Conservation (phyloP, 2,888 invertebrate genomes). For the Nebria salina region DNA sequence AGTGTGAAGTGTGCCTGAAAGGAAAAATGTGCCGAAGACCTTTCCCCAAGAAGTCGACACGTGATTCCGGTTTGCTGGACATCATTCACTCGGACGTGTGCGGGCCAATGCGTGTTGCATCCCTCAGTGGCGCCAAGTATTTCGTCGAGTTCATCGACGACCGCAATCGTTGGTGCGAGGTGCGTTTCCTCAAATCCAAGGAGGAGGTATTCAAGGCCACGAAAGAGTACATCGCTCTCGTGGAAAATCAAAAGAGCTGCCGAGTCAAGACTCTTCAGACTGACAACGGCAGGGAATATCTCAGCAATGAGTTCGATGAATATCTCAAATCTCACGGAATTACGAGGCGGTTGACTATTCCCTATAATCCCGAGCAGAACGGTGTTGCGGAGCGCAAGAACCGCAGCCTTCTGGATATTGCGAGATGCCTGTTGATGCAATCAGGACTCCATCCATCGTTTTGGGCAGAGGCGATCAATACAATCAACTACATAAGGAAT, state of each 20-base stretch:
- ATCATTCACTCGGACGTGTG: constrained; percentile 51
- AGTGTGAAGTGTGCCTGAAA: constrained; percentile 43
- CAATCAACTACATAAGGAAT: constrained; percentile 55
- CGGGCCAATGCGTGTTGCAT: constrained; percentile 50
- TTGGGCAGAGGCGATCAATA: constrained; percentile 57
- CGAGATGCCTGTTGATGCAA: constrained; percentile 52
- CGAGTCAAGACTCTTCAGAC: constrained; percentile 47
- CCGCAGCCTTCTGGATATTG: too few species aligned
- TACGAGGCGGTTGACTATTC: constrained; percentile 20
- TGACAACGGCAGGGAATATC: constrained; percentile 48
- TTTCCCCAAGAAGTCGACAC: constrained; percentile 42
- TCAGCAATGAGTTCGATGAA: constrained; percentile 42
- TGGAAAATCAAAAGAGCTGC: constrained; percentile 38
- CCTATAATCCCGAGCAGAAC: constrained; percentile 45
- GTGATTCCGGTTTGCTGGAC: constrained; percentile 43
- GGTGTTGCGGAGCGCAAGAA: constrained; percentile 36
- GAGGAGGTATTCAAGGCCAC: constrained; percentile 28
- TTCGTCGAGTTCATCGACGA: constrained; percentile 52
- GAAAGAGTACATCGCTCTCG: constrained; percentile 27
- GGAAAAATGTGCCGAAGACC: constrained; percentile 45
- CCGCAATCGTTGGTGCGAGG: constrained; percentile 35
- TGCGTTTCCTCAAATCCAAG: constrained; percentile 28
- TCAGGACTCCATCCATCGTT: constrained; percentile 50
- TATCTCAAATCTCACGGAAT: constrained; percentile 48
- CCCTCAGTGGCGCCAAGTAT: constrained; percentile 49